Evolutionary conservation across 1,140 invertebrate genomes (phyloP).

Genomic region (Coelopa frigida): DNA sequence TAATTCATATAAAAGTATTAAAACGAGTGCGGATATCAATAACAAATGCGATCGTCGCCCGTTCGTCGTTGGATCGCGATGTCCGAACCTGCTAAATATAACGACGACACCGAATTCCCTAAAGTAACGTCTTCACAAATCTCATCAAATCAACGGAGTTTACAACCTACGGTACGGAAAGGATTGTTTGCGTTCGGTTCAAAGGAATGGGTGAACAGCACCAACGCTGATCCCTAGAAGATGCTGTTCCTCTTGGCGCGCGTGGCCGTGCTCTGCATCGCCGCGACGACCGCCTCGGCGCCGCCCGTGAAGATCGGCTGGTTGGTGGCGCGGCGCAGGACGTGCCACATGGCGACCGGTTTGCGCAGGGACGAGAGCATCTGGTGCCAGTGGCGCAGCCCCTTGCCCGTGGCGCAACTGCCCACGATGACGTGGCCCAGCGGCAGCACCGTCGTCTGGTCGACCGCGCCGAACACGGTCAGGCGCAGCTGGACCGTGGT

Average conservation of each 20-base stretch:
- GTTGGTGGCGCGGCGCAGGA: constrained; percentile 50
- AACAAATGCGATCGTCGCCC: no score
- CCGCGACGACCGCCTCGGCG: constrained; percentile 36
- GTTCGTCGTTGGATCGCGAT: no score
- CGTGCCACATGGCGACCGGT: constrained; percentile 79
- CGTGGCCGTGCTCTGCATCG: constrained; percentile 32
- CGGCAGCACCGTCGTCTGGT: constrained; percentile 48
- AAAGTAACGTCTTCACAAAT: no score
- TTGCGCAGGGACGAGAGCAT: constrained; percentile 74
- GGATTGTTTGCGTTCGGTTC: no score
- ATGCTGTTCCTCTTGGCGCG: constrained; percentile 40
- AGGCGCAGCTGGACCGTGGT: constrained; percentile 64
- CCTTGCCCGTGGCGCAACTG: constrained; percentile 58
- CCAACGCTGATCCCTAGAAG: constrained; percentile 13
- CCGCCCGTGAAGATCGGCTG: constrained; percentile 37
- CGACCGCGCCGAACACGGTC: constrained; percentile 59
- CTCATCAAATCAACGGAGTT: no score
- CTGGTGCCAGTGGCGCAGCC: constrained; percentile 74
- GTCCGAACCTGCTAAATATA: no score
- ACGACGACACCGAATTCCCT: no score
- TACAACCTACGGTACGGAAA: no score
- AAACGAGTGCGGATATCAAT: no score
- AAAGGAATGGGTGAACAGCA: background rate
- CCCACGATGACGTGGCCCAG: constrained; percentile 69
- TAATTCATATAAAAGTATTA: no score